These are phyloP conservation scores for Pluvianellus socialis DNA, from an alignment of 2,113 vertebrate species.

Conservation along the genomic window DNA sequence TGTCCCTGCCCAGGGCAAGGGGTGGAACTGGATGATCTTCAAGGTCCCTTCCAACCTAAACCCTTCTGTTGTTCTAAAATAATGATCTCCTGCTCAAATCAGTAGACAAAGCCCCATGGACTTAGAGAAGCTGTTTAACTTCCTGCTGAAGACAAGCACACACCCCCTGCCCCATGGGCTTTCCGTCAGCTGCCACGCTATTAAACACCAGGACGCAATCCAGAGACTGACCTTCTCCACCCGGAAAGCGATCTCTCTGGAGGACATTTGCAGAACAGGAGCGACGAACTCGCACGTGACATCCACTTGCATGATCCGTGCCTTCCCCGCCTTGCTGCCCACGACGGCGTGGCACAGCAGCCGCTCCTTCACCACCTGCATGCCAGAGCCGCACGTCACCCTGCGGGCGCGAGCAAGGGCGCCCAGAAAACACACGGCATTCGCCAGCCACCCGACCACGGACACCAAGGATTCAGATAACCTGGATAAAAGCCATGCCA, in stretches of 20 bases:
- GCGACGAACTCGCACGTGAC: slow-evolving; percentile 82
- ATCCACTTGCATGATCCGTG: slow-evolving; percentile 75
- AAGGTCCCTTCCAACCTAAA: no score
- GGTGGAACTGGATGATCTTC: no score
- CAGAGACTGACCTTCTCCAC: slow-evolving; percentile 78
- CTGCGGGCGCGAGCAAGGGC: no score
- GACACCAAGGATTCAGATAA: not conserved
- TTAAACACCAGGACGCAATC: not conserved
- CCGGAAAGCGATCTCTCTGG: slow-evolving; percentile 77
- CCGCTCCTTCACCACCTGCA: slow-evolving; percentile 79
- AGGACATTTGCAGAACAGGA: slow-evolving; percentile 78
- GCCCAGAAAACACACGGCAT: not conserved
- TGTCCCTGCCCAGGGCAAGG: no score
- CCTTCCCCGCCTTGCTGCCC: slow-evolving; percentile 55
- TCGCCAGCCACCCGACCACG: not conserved
- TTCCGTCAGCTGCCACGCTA: not conserved
- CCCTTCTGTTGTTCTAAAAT: not conserved
- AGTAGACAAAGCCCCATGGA: not conserved
- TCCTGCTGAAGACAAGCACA: not conserved
- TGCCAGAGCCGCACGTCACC: not conserved
- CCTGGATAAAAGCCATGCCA: not conserved
- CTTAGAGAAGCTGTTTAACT: not conserved
- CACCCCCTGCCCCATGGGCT: fast-evolving
- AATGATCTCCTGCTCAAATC: not conserved
- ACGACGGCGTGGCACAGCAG: slow-evolving; percentile 79